Evolutionary conservation across 2,888 invertebrate genomes (phyloP).

Genomic region (Stenoptilia bipunctidactyla): DNA sequence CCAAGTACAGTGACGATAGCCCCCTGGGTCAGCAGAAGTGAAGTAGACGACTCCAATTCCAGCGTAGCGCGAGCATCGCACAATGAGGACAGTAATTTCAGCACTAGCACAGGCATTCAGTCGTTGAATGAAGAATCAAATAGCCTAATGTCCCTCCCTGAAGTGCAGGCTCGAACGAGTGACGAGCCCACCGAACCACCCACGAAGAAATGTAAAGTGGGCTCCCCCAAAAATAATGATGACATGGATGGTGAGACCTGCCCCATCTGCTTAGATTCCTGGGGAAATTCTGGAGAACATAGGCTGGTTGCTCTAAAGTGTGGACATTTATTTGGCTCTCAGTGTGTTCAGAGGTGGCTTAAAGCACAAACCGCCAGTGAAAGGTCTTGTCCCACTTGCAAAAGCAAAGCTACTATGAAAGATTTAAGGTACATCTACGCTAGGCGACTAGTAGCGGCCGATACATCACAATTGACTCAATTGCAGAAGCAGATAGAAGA

Average conservation of each 20-base stretch:
- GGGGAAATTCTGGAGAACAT: constrained; percentile 90
- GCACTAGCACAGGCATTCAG: constrained; percentile 11
- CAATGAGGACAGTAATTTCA: constrained; percentile 16
- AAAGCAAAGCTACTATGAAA: constrained; percentile 75
- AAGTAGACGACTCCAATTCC: constrained; percentile 15
- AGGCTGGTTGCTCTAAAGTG: constrained; percentile 89
- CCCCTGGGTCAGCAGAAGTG: constrained; percentile 1
- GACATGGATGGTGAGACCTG: constrained; percentile 81
- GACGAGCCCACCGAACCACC: constrained; percentile 30
- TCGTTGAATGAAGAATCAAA: constrained; percentile 22
- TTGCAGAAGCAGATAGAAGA: constrained; percentile 73
- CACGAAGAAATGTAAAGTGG: constrained; percentile 35
- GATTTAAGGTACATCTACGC: constrained; percentile 88
- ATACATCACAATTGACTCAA: constrained; percentile 81
- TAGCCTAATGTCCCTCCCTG: constrained; percentile 21
- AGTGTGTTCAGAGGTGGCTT: constrained; percentile 85
- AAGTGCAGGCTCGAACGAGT: constrained; percentile 10
- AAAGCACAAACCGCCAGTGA: constrained; percentile 60
- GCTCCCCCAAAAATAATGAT: constrained; percentile 24
- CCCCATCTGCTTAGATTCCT: constrained; percentile 89
- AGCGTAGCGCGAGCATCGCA: constrained; percentile 15
- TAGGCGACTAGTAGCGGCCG: constrained; percentile 79
- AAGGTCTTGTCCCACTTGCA: constrained; percentile 91
- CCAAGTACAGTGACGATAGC: constrained; percentile 7
- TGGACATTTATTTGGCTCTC: constrained; percentile 91